Evolutionary conservation across 2,888 invertebrate species (phyloP).

Genomic region (Cantharis lateralis): DNA sequence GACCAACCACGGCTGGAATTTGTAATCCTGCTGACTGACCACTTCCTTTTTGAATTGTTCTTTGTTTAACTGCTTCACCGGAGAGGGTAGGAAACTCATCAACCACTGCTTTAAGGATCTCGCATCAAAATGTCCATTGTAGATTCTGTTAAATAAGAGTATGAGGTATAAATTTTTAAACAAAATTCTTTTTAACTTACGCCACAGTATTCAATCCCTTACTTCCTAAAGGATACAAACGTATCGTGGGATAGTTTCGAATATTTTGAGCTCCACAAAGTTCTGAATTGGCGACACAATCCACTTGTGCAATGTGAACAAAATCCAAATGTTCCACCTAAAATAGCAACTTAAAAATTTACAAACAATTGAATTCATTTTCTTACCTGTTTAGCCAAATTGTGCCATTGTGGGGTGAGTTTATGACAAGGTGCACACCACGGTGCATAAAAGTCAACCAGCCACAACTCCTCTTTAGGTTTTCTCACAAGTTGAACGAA

Average conservation of each 20-base stretch:
- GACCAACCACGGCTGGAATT: conserved; percentile 60
- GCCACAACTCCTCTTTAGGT: conserved; percentile 63
- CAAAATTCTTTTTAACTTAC: conserved; percentile 51
- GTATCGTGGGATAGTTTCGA: conserved; percentile 70
- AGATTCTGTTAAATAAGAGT: conserved; percentile 53
- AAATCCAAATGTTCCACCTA: conserved; percentile 57
- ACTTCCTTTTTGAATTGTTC: conserved; percentile 58
- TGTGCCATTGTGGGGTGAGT: conserved; percentile 69
- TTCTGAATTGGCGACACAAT: conserved; percentile 64
- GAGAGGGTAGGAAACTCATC: conserved; percentile 64
- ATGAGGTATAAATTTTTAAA: no score
- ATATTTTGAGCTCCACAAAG: conserved; percentile 65
- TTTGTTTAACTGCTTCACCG: conserved; percentile 57
- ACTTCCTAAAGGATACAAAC: conserved; percentile 66
- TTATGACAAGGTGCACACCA: conserved; percentile 79
- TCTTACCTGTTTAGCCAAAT: conserved; percentile 62
- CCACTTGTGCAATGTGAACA: conserved; percentile 67
- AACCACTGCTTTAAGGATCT: conserved; percentile 67
- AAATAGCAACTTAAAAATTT: conserved; percentile 33
- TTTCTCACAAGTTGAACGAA: conserved; percentile 63
- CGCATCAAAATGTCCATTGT: conserved; percentile 66
- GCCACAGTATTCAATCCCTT: conserved; percentile 58
- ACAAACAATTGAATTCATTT: neutral
- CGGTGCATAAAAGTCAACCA: conserved; percentile 74
- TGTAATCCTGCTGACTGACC: conserved; percentile 54